These are phyloP conservation scores for Drosophila subsilvestris DNA, from an alignment of 2,888 invertebrate genomes.

Conservation along the genomic window DNA sequence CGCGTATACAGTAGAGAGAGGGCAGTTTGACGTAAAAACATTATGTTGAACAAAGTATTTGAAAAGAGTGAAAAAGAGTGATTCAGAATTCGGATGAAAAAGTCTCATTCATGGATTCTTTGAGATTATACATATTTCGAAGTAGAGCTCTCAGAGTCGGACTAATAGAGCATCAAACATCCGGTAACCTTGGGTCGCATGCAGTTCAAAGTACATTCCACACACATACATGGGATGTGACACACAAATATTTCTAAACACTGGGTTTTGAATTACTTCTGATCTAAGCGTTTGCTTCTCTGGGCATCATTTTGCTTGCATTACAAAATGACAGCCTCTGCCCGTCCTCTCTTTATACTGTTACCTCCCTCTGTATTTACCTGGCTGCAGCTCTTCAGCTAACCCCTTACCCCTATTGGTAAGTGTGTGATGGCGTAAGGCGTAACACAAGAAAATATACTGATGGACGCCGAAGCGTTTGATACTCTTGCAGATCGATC, in stretches of 20 bases:
- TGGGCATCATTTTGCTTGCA: constrained; percentile 35
- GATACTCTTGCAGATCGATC: neutral
- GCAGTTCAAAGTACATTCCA: neutral
- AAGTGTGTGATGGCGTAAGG: constrained; percentile 43
- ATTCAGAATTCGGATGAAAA: neutral
- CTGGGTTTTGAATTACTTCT: constrained; percentile 15
- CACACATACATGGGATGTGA: neutral
- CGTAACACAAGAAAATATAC: neutral
- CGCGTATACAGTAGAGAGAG: constrained; percentile 13
- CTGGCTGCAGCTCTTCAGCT: no score
- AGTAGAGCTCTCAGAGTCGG: neutral
- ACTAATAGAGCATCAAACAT: neutral
- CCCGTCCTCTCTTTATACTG: neutral
- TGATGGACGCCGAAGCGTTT: neutral
- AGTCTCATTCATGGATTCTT: neutral
- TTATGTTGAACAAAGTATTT: constrained; percentile 4
- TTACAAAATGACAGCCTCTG: constrained; percentile 27
- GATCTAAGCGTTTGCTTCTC: constrained; percentile 38
- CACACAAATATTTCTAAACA: constrained; percentile 1
- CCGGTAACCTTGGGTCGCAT: constrained; percentile 27
- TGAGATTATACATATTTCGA: neutral
- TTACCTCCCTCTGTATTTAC: no score
- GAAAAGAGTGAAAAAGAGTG: neutral
- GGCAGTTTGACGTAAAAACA: constrained; percentile 24
- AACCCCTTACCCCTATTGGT: neutral